Evolutionary conservation across 2,888 invertebrate species (phyloP), one percentile per base, ranked within the genome.

Genomic region (Dryobota labecula): DNA sequence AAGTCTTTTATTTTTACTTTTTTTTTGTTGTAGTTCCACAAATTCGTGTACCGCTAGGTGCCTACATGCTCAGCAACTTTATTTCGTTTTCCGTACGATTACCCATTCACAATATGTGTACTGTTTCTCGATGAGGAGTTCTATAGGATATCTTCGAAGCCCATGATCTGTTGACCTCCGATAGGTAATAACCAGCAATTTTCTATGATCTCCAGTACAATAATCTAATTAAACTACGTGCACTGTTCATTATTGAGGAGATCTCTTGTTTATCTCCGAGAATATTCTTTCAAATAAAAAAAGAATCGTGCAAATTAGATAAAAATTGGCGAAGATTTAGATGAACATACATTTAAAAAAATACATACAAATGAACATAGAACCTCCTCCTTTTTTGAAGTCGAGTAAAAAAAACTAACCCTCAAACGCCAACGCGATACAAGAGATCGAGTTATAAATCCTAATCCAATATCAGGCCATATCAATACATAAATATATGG

Each of bases 401-500:
- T 20, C 20, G 20, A n/a, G 11, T 54, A 0, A 36, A 9, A 43
- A 47, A 53, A 7, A 0, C 15, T 27, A 75, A 66, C 68, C 77
- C 67, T 24, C 43, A 75, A 75, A 62, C 43, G 57, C 58, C 38
- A 24, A 60, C 13, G 6, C 24, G 30, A 45, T 66, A 67, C 54
- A 66, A 71, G 24, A 71, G 47, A 57, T 64, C 63, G 53, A 54
- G 62, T 61, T 71, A 80, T 85, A 80, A 80, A 84, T 85, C 68
- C 80, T 83, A 80, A 85, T 85, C 76, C 72, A 76, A 73, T 76
- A 70, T 67, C 61, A 70, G 54, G 53, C 38, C 51, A 76, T 80
- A 80, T 83, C 71, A 81, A 85, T 78, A 84, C 62, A 86, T 78
- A 80, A 78, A 84, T 82, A 80, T 86, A 83, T 78, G 76, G 68